Percentiles rank a stretch among this genome's conserved stretches.
These are phyloP conservation scores for Heterohyrax brucei DNA, from an alignment of 2,797 vertebrate genomes.

Conservation along the genomic window DNA sequence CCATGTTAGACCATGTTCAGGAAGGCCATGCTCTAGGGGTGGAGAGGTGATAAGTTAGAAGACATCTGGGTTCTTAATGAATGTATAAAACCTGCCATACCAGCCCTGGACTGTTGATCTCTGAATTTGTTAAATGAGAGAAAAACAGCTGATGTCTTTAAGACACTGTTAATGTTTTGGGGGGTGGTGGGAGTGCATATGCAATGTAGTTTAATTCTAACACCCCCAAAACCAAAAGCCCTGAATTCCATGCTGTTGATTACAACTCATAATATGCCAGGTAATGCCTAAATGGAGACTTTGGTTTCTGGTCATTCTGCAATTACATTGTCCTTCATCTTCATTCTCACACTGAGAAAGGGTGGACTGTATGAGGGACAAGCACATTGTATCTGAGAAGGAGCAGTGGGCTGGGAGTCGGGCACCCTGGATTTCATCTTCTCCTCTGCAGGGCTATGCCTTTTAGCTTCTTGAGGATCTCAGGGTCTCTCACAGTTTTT, in stretches of 20 bases:
- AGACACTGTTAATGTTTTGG: neutral
- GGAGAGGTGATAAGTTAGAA: constrained; percentile 21
- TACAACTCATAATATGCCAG: neutral
- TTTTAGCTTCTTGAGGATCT: constrained; percentile 36
- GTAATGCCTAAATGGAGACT: neutral
- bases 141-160: neutral
- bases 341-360: neutral
- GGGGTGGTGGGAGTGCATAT: neutral
- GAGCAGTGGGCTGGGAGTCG: neutral
- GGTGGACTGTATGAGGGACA: neutral
- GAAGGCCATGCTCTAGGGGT: neutral
- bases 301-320: constrained; percentile 42
- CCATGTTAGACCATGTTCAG: neutral
- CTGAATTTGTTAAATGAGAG: constrained; percentile 4
- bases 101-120: neutral
- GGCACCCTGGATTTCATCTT: constrained; percentile 19
- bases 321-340: constrained; percentile 19
- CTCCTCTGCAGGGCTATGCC: neutral
- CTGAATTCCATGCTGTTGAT: too few relatives aligned
- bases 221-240: too few relatives aligned
- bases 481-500: constrained; percentile 51
- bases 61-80: neutral
- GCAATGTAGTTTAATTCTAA: constrained; percentile 19
- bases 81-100: neutral
- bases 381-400: neutral